phyloP scores from a whole-genome alignment of 2,113 vertebrate species.

The Vimba vimba region DNA sequence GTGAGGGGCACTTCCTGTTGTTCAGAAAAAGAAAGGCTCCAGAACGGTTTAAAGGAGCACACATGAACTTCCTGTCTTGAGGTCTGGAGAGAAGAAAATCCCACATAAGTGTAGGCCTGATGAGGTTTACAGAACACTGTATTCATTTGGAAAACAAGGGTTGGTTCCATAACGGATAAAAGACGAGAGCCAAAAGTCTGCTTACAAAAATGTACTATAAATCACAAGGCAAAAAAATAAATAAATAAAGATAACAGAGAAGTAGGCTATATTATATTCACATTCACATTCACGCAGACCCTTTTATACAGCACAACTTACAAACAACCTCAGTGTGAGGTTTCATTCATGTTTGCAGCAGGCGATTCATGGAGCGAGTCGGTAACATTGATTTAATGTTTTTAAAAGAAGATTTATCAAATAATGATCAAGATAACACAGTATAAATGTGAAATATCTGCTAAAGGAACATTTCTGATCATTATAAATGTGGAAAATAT shows the following conservation, averaged over 20 bases:
- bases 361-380: too few species aligned
- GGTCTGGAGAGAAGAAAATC: slow-evolving; percentile 20
- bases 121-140: background rate
- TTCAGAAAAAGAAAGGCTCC: background rate
- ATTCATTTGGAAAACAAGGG: background rate
- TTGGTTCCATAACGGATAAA: background rate
- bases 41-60: background rate
- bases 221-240: background rate
- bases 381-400: too few species aligned
- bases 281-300: too few species aligned
- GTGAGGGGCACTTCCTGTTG: slow-evolving; percentile 21
- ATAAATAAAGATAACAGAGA: background rate
- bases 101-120: background rate
- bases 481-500: background rate
- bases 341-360: too few species aligned
- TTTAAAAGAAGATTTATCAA: too few species aligned
- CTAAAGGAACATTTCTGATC: background rate
- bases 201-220: background rate
- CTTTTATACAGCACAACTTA: too few species aligned
- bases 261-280: background rate
- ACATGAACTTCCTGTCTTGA: slow-evolving; percentile 9
- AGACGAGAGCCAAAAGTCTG: background rate
- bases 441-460: background rate
- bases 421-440: too few species aligned
- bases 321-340: too few species aligned